phyloP scores from a whole-genome alignment of 2,113 vertebrate genomes.

The Ptilorrhoa leucosticta region DNA sequence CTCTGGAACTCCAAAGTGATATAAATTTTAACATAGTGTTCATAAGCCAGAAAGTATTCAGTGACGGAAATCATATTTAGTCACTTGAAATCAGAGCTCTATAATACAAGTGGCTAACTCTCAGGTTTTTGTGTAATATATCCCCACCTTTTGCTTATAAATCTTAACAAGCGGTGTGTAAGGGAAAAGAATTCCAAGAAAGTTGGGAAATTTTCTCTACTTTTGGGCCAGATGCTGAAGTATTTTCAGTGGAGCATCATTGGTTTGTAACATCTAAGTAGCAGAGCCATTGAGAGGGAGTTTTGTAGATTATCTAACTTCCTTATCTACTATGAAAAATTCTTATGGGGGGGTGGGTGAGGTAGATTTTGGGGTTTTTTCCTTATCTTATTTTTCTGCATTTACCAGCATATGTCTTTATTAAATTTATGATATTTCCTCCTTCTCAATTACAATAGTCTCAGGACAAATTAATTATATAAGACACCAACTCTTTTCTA shows the following conservation, averaged over 20 bases:
- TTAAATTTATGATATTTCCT: not conserved
- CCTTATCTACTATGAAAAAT: not conserved
- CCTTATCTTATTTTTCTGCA: not conserved
- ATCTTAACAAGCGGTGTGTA: not conserved
- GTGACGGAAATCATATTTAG: not conserved
- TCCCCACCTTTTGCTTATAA: not conserved
- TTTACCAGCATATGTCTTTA: not conserved
- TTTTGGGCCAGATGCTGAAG: not conserved
- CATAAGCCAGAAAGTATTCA: not conserved
- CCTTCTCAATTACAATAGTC: not conserved
- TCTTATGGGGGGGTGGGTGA: rapidly evolving
- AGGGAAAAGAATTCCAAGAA: not conserved
- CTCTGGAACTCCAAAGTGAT: not conserved
- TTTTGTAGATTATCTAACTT: not conserved
- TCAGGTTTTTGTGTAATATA: not conserved
- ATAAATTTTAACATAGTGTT: not conserved
- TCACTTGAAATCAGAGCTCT: not conserved
- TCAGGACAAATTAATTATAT: not conserved
- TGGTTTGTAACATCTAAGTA: not conserved
- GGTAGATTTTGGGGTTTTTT: rapidly evolving
- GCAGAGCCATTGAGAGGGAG: not conserved
- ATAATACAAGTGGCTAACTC: not conserved
- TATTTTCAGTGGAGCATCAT: not conserved
- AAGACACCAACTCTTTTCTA: not conserved
- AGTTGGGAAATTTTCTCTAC: not conserved